Conservation (phyloP, 35 echinoderm and acorn worm species). For the Strongylocentrotus purpuratus region DNA sequence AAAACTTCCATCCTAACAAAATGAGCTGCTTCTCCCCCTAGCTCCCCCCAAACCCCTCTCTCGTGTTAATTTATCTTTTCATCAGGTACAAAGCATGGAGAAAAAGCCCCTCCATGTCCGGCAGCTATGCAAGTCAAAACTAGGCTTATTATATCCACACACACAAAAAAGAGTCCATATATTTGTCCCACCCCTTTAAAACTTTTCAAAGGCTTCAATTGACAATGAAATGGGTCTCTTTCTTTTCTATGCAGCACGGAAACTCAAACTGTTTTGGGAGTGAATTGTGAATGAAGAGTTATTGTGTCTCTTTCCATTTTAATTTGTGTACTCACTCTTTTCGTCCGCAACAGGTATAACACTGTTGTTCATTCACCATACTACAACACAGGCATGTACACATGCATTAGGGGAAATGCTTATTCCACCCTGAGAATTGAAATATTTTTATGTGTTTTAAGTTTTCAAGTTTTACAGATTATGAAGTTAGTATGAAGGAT, state of each 20-base stretch:
- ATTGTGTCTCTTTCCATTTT: not conserved
- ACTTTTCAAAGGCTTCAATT: not conserved
- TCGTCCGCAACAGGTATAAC: not conserved
- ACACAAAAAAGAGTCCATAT: not conserved
- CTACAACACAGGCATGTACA: not conserved
- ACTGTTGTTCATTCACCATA: not conserved
- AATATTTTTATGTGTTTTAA: not conserved
- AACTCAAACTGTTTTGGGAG: not conserved
- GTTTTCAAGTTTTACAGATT: not conserved
- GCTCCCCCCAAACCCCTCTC: not conserved
- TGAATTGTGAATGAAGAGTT: not conserved
- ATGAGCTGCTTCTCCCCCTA: not conserved
- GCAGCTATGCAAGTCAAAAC: not conserved
- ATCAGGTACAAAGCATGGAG: not conserved
- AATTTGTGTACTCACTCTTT: not conserved
- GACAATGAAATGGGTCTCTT: not conserved
- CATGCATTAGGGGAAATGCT: not conserved
- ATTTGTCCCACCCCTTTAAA: not conserved
- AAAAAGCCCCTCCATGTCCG: not conserved
- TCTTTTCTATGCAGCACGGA: not conserved
- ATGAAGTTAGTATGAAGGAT: not conserved
- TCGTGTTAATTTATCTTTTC: not conserved
- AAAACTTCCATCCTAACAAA: not conserved
- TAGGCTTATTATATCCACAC: not conserved
- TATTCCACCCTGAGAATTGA: not conserved